These are phyloP conservation scores for Silurus meridionalis DNA, from an alignment of 2,113 vertebrate genomes.

Conservation along the genomic window DNA sequence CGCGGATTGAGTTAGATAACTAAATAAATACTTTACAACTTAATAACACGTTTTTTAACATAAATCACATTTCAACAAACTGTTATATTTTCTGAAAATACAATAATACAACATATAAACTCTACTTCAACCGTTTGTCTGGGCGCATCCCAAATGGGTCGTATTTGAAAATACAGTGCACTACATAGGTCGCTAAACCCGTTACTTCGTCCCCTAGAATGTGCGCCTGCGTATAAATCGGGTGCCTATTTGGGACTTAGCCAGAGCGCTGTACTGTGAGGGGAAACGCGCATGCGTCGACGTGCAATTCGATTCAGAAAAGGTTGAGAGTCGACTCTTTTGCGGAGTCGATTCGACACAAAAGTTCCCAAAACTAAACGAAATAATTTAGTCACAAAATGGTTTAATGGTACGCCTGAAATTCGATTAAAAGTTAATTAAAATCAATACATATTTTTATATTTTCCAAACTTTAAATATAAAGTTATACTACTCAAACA, in stretches of 20 bases:
- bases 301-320: background rate
- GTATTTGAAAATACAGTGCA: background rate
- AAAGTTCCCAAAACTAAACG: background rate
- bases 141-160: background rate
- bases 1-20: background rate
- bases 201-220: background rate
- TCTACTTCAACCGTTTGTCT: background rate
- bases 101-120: too few relatives aligned
- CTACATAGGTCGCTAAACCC: background rate
- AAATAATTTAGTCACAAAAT: background rate
- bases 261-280: background rate
- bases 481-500: background rate
- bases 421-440: background rate
- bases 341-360: background rate
- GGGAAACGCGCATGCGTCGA: background rate
- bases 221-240: background rate
- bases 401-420: background rate
- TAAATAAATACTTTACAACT: background rate
- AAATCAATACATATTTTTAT: background rate
- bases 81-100: background rate
- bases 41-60: background rate
- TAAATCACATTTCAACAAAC: background rate
- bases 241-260: background rate
- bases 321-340: background rate
- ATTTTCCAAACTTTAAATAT: background rate